Conservation (phyloP, 2,888 invertebrate species). For the Hoplodrina ambigua region DNA sequence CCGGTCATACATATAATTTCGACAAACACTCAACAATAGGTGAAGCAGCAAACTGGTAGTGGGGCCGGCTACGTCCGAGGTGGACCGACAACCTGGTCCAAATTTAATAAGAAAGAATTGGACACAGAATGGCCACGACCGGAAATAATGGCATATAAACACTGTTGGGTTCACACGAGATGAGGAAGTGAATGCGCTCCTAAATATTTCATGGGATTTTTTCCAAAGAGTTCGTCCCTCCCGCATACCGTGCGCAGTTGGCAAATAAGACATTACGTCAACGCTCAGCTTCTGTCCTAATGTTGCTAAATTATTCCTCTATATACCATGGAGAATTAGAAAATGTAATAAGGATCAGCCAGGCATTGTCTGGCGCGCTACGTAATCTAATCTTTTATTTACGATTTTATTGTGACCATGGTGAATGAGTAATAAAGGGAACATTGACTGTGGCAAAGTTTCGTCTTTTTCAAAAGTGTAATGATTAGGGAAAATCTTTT, state of each 20-base stretch:
- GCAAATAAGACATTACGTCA: conserved; percentile 7
- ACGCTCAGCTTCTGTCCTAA: neutral
- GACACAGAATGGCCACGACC: too few species aligned
- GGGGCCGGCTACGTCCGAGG: too few species aligned
- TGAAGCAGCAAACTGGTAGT: too few species aligned
- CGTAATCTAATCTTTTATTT: conserved; percentile 52
- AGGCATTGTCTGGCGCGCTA: conserved; percentile 21
- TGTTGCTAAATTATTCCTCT: conserved; percentile 29
- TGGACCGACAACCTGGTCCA: neutral
- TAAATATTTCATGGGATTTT: too few species aligned
- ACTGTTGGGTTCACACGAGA: too few species aligned
- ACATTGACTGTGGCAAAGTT: neutral
- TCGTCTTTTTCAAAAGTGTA: neutral
- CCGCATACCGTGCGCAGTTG: neutral
- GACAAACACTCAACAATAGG: too few species aligned
- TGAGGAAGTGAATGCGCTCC: too few species aligned
- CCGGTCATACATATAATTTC: too few species aligned
- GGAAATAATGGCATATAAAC: neutral
- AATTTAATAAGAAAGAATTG: neutral
- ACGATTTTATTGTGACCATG: conserved; percentile 29
- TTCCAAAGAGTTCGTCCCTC: too few species aligned
- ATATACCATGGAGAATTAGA: conserved; percentile 18
- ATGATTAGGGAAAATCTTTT: neutral
- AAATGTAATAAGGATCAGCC: conserved; percentile 32
- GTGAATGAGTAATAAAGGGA: conserved; percentile 5